Percentiles rank a stretch among this genome's conserved stretches.
Evolutionary conservation across 2,113 vertebrate species (phyloP).

Genomic region (Suncus etruscus): DNA sequence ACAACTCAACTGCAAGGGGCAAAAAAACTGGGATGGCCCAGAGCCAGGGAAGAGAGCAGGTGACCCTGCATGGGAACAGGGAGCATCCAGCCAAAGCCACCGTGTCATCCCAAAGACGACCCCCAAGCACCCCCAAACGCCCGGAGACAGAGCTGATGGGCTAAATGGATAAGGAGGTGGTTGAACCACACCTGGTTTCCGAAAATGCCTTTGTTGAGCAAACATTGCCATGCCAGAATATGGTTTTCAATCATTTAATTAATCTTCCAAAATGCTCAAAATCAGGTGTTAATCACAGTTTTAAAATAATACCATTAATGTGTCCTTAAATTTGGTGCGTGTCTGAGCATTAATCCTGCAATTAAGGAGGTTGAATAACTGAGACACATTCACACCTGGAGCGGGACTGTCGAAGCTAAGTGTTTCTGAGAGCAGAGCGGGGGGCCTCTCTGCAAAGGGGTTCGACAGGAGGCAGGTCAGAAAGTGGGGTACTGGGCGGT

Average conservation of each 20-base stretch:
- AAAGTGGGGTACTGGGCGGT: no score
- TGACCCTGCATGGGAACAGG: no score
- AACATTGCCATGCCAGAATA: conserved; percentile 52
- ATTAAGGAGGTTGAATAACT: conserved; percentile 43
- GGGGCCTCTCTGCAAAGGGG: no score
- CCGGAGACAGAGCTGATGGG: conserved; percentile 14
- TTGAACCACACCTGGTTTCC: conserved; percentile 66
- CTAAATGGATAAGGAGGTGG: conserved; percentile 41
- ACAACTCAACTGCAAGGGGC: neutral
- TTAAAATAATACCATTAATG: conserved; percentile 61
- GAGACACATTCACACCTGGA: neutral
- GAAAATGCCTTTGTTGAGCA: conserved; percentile 62
- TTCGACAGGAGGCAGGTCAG: no score
- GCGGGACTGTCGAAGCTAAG: neutral
- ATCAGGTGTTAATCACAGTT: conserved; percentile 65
- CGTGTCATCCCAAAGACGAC: neutral
- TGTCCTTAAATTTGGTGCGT: conserved; percentile 57
- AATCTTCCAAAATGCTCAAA: conserved; percentile 64
- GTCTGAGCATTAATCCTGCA: conserved; percentile 51
- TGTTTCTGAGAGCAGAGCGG: no score
- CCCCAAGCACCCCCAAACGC: neutral
- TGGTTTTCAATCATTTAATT: conserved; percentile 74
- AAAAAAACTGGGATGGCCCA: neutral
- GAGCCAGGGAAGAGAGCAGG: neutral
- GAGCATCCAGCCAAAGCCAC: neutral